These are phyloP conservation scores for Benitochromis conjunctus DNA, from an alignment of 2,113 vertebrate species.

Conservation along the genomic window DNA sequence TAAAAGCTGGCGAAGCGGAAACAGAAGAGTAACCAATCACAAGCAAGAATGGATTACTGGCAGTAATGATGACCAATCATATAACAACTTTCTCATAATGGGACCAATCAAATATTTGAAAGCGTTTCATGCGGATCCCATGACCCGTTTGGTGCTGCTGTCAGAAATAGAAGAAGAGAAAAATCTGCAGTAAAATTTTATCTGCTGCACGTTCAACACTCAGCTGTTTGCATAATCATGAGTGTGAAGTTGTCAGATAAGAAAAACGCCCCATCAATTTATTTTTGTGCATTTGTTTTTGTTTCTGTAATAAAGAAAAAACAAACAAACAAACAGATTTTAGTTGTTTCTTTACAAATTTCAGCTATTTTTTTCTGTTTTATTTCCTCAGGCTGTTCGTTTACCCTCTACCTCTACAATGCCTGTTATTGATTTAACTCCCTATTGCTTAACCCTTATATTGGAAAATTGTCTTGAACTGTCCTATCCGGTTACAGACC, in stretches of 20 bases:
- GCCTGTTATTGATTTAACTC: not conserved
- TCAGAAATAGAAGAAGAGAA: not conserved
- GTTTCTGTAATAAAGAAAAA: not conserved
- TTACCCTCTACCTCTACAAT: not conserved
- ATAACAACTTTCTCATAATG: not conserved
- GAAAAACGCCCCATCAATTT: not conserved
- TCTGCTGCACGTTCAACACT: not conserved
- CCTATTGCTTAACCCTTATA: not conserved
- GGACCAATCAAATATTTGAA: conserved; percentile 56
- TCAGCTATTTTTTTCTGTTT: not conserved
- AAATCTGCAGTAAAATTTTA: conserved; percentile 9
- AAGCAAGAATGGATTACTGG: conserved; percentile 10
- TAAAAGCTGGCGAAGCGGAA: conserved; percentile 39
- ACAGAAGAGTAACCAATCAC: conserved; percentile 30
- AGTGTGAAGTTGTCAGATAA: not conserved
- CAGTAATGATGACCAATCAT: not conserved
- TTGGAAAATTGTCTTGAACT: not conserved
- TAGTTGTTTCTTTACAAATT: not conserved
- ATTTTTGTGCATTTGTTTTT: not conserved
- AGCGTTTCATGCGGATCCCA: conserved; percentile 46
- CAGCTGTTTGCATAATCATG: not conserved
- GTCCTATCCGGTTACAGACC: not conserved
- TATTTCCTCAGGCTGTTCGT: not conserved
- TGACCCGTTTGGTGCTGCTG: conserved; percentile 56
- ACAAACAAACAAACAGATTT: not conserved